Conservation (phyloP, 2,888 invertebrate genomes). For the Hirtodrosophila alboralis region DNA sequence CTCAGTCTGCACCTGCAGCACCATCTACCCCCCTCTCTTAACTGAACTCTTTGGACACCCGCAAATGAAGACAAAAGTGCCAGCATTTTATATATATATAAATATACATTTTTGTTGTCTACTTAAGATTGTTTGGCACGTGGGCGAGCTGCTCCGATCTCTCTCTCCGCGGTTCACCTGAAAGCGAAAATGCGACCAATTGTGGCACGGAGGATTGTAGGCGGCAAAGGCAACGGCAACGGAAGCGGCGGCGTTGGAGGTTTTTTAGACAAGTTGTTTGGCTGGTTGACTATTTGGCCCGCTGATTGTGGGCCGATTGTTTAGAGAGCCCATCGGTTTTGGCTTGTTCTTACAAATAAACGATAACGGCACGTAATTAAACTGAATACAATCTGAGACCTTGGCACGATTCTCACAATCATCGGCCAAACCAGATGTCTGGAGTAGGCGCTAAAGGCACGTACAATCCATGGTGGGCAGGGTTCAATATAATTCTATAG, state of each 20-base stretch:
- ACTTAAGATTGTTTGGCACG: slow-evolving; percentile 9
- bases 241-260: slow-evolving; percentile 10
- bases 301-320: slow-evolving; percentile 60
- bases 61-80: slow-evolving; percentile 30
- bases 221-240: slow-evolving; percentile 28
- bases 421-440: slow-evolving; percentile 37
- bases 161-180: slow-evolving; percentile 22
- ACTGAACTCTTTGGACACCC: slow-evolving; percentile 13
- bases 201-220: slow-evolving; percentile 40
- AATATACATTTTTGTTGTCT: not conserved
- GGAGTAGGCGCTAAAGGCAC: slow-evolving; percentile 46
- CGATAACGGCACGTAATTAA: slow-evolving; percentile 72
- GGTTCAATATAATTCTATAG: slow-evolving; percentile 19
- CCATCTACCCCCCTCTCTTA: slow-evolving; percentile 22
- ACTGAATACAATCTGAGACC: slow-evolving; percentile 69
- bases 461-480: slow-evolving; percentile 53
- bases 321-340: slow-evolving; percentile 21
- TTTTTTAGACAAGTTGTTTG: slow-evolving; percentile 56
- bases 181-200: slow-evolving; percentile 60
- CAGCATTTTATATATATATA: slow-evolving; percentile 20
- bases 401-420: slow-evolving; percentile 73
- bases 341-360: slow-evolving; percentile 32
- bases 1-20: slow-evolving; percentile 5
- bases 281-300: slow-evolving; percentile 50
- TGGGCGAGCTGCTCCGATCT: slow-evolving; percentile 32